A percentile compares a stretch with the other conserved stretches of the same genome.
Conservation (phyloP, 2,113 vertebrate species). For the Perca schrenkii region DNA sequence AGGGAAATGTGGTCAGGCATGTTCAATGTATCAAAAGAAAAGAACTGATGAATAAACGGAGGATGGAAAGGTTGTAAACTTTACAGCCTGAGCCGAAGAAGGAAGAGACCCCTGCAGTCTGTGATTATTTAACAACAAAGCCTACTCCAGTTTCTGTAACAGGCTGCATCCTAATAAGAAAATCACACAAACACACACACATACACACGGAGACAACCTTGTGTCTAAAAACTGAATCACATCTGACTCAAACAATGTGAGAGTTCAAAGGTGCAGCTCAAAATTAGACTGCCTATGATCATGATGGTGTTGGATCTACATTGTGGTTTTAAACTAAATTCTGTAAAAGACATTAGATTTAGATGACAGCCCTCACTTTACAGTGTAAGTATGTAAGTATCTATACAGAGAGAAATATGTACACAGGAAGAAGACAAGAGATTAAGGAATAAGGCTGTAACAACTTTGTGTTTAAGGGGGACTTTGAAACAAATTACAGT, state of each 20-base stretch:
- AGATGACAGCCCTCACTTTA: neutral
- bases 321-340: neutral
- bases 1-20: conserved; percentile 78
- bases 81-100: conserved; percentile 71
- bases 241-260: conserved; percentile 35
- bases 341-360: neutral
- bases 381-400: neutral
- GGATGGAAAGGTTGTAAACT: conserved; percentile 83
- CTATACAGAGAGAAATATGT: neutral
- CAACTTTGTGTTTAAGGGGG: neutral
- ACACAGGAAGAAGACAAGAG: neutral
- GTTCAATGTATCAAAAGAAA: conserved; percentile 77
- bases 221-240: conserved; percentile 20
- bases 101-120: conserved; percentile 73
- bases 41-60: conserved; percentile 79
- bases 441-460: no score
- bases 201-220: neutral
- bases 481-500: neutral
- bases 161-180: conserved; percentile 70
- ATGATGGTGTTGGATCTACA: neutral
- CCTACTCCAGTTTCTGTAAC: conserved; percentile 52
- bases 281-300: conserved; percentile 33
- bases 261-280: neutral
- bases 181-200: conserved; percentile 50
- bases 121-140: conserved; percentile 79